These are phyloP conservation scores for Labeo calbasu DNA, from an alignment of 2,797 vertebrate species.

Conservation along the genomic window DNA sequence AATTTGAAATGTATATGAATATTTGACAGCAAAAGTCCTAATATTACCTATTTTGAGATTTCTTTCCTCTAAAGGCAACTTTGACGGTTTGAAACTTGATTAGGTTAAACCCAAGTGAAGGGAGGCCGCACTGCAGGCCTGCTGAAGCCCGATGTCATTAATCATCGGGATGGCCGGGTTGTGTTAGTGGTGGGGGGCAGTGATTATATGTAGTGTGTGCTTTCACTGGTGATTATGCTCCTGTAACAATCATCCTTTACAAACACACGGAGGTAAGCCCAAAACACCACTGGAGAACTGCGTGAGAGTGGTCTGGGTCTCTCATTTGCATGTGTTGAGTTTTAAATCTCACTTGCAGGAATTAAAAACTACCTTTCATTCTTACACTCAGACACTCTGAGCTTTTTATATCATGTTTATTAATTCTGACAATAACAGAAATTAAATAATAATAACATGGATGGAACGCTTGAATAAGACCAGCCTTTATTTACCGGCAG, in stretches of 20 bases:
- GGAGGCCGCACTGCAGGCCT: conserved; percentile 58
- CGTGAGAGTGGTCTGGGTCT: not conserved
- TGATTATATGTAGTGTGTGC: conserved; percentile 64
- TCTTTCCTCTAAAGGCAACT: not conserved
- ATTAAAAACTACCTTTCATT: not conserved
- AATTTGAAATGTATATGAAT: not conserved
- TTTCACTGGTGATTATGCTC: conserved; percentile 53
- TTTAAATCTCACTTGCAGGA: not conserved
- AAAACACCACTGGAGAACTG: conserved; percentile 50
- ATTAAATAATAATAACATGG: not conserved
- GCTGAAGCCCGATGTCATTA: conserved; percentile 69
- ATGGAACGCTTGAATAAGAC: not conserved
- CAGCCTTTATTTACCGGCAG: conserved; percentile 22
- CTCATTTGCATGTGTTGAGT: not conserved
- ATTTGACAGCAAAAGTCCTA: not conserved
- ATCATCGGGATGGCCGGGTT: conserved; percentile 72
- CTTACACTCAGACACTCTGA: not conserved
- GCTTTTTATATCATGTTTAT: not conserved
- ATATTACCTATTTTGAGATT: too few species aligned
- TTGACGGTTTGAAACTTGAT: not conserved
- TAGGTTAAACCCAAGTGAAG: not conserved
- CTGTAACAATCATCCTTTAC: conserved; percentile 57
- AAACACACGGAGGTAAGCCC: conserved; percentile 36
- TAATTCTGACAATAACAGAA: not conserved
- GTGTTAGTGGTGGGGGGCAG: conserved; percentile 63